Evolutionary conservation across 2,797 vertebrate species (phyloP).

Genomic region (Simalia tracyae): DNA sequence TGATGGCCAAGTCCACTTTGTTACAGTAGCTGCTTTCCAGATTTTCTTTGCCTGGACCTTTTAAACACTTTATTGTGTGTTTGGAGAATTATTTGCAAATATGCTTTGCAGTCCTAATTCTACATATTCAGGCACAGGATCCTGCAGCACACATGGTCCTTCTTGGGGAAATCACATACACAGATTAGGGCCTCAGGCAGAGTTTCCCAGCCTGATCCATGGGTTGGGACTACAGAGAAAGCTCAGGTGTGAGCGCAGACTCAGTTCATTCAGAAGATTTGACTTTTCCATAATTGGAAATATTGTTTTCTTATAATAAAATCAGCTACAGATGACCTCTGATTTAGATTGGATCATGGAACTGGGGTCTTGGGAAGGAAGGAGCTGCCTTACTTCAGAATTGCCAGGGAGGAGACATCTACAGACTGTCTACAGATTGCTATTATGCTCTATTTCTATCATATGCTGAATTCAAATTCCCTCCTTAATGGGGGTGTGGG

Average conservation of each 20-base stretch:
- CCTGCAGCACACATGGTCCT: neutral
- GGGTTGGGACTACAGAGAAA: neutral
- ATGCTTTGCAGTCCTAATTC: neutral
- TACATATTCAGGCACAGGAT: neutral
- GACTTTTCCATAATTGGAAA: neutral
- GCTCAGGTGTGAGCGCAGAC: neutral
- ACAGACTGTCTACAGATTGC: neutral
- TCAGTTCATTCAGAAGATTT: neutral
- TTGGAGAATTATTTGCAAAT: neutral
- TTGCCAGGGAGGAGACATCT: neutral
- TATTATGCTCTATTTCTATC: neutral
- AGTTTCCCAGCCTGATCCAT: neutral
- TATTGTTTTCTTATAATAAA: neutral
- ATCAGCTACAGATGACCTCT: neutral
- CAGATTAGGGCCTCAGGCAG: neutral
- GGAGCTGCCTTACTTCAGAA: neutral
- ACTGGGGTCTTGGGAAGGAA: neutral
- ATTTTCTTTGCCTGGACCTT: slow-evolving; percentile 13
- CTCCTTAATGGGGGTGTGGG: neutral
- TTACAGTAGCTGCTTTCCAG: slow-evolving; percentile 52
- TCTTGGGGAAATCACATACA: neutral
- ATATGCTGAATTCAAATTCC: neutral
- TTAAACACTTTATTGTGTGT: neutral
- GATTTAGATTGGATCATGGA: neutral
- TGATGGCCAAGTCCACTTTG: slow-evolving; percentile 56